A percentile compares a stretch with the other conserved stretches of the same genome.
phyloP scores from a whole-genome alignment of 2,797 vertebrate genomes.

The Varecia variegata region DNA sequence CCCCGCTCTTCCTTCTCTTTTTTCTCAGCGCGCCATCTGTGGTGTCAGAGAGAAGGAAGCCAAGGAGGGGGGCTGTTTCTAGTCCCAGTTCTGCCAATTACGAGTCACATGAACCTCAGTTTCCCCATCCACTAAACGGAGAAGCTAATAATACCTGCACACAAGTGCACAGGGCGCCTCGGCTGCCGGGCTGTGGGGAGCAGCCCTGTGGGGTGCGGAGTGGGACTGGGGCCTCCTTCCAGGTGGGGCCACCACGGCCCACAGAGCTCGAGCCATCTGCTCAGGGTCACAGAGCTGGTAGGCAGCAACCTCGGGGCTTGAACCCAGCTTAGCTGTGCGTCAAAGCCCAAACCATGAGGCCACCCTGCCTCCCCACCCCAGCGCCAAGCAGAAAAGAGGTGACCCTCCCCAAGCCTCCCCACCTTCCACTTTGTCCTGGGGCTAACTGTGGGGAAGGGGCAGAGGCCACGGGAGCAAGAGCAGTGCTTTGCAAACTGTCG shows the following conservation, averaged over 20 bases:
- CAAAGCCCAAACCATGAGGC: neutral
- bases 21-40: slow-evolving; percentile 72
- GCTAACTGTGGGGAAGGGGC: neutral
- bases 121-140: slow-evolving; percentile 48
- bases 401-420: neutral
- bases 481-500: neutral
- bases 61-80: slow-evolving; percentile 35
- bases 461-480: neutral
- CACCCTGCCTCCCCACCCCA: neutral
- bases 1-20: slow-evolving; percentile 12
- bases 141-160: neutral
- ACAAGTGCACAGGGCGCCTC: fast-evolving
- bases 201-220: neutral
- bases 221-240: neutral
- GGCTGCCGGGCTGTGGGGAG: neutral
- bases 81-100: slow-evolving; percentile 64
- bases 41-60: slow-evolving; percentile 72
- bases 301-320: neutral
- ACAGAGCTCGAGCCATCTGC: neutral
- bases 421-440: neutral
- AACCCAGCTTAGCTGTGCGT: neutral
- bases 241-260: neutral
- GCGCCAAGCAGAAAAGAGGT: neutral
- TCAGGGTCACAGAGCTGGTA: neutral
- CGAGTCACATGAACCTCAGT: slow-evolving; percentile 72